Evolutionary conservation across 2,888 invertebrate genomes (phyloP).

Genomic region (Eueremaeus valkanovi): DNA sequence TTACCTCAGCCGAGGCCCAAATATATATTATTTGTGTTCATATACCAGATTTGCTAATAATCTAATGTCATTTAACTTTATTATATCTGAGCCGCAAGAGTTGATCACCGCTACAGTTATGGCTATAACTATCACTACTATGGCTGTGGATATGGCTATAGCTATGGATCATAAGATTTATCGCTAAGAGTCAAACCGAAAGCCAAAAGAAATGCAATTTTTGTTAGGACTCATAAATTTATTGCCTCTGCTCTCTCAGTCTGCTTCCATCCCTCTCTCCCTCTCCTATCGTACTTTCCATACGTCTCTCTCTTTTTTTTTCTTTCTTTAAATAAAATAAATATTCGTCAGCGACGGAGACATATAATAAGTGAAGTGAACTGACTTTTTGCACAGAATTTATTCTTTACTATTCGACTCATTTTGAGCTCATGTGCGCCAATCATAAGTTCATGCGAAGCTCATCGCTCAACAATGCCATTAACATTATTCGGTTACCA

Average conservation of each 20-base stretch:
- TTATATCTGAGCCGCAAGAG: slow-evolving; percentile 25
- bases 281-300: too few relatives aligned
- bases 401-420: background rate
- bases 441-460: background rate
- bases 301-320: background rate
- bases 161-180: slow-evolving; percentile 36
- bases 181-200: slow-evolving; percentile 18
- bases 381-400: background rate
- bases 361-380: background rate
- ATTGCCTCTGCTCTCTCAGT: too few relatives aligned
- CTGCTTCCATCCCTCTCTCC: background rate
- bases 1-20: slow-evolving; percentile 9
- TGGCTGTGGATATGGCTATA: too few relatives aligned
- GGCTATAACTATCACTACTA: too few relatives aligned
- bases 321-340: background rate
- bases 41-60: slow-evolving; percentile 34
- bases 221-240: slow-evolving; percentile 26
- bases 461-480: slow-evolving; percentile 7
- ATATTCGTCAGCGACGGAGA: background rate
- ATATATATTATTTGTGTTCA: slow-evolving; percentile 33
- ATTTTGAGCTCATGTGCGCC: background rate
- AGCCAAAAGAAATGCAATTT: slow-evolving; percentile 22
- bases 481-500: slow-evolving; percentile 31
- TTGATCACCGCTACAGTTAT: background rate
- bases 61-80: slow-evolving; percentile 36